Conservation (phyloP, 1,140 invertebrate genomes). For the Calosoma granatense region DNA sequence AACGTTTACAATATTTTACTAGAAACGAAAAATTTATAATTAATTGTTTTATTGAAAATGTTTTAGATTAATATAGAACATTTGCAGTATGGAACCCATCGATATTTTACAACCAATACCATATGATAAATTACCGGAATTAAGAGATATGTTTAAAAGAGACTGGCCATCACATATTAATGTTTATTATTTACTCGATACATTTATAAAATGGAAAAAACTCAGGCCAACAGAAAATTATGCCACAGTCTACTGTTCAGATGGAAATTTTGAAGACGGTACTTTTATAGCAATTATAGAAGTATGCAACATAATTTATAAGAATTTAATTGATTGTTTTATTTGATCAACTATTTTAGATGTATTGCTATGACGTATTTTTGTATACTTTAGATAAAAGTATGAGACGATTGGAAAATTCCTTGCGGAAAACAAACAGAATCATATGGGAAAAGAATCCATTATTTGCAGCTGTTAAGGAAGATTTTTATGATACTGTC, state of each 20-base stretch:
- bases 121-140: slow-evolving; percentile 12
- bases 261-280: slow-evolving; percentile 16
- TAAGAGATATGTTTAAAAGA: slow-evolving; percentile 15
- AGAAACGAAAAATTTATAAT: too few species aligned
- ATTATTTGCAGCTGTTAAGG: background rate
- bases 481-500: background rate
- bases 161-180: slow-evolving; percentile 18
- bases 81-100: background rate
- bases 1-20: too few species aligned
- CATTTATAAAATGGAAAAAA: slow-evolving; percentile 17
- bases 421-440: slow-evolving; percentile 11
- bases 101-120: slow-evolving; percentile 16
- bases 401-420: slow-evolving; percentile 12
- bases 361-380: slow-evolving; percentile 10
- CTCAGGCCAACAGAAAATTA: slow-evolving; percentile 11
- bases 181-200: slow-evolving; percentile 18
- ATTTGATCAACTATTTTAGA: slow-evolving; percentile 12
- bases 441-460: slow-evolving; percentile 15
- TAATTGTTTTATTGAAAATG: too few species aligned
- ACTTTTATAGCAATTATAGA: slow-evolving; percentile 13
- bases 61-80: too few species aligned
- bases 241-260: slow-evolving; percentile 13
- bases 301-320: background rate
- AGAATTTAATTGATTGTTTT: background rate
- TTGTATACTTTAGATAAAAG: slow-evolving; percentile 17